Evolutionary conservation across 2,113 vertebrate species (phyloP).

Genomic region (Ptilorrhoa leucosticta): DNA sequence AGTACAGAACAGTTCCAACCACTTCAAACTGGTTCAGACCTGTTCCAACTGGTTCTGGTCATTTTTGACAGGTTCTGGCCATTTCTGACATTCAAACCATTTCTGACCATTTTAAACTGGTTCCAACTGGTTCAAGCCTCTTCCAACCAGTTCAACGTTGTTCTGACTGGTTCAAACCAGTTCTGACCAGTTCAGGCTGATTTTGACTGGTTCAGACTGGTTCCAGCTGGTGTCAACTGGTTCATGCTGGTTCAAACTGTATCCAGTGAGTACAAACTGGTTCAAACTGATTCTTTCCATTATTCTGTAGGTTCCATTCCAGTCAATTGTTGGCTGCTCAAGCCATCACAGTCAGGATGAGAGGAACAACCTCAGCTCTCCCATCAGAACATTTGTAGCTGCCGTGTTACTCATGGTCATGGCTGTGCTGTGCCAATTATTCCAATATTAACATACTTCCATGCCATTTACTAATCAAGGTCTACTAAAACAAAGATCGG

Average conservation of each 20-base stretch:
- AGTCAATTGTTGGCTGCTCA: not conserved
- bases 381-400: not conserved
- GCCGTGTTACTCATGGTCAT: not conserved
- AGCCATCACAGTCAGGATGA: not conserved
- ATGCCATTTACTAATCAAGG: conserved; percentile 23
- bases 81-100: not conserved
- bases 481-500: conserved; percentile 29
- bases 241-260: rapidly evolving
- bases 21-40: not conserved
- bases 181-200: not conserved
- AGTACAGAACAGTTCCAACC: not conserved
- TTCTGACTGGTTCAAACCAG: not conserved
- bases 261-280: not conserved
- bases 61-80: not conserved
- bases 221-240: rapidly evolving
- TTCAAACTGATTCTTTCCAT: not conserved
- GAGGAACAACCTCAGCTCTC: not conserved
- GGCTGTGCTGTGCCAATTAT: not conserved
- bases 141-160: not conserved
- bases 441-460: conserved; percentile 22
- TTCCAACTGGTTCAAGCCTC: not conserved
- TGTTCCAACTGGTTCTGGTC: not conserved
- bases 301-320: not conserved
- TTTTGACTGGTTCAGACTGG: not conserved
- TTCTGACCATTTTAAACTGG: not conserved